Evolutionary conservation across 2,797 vertebrate species (phyloP).

Genomic region (Gila robusta): DNA sequence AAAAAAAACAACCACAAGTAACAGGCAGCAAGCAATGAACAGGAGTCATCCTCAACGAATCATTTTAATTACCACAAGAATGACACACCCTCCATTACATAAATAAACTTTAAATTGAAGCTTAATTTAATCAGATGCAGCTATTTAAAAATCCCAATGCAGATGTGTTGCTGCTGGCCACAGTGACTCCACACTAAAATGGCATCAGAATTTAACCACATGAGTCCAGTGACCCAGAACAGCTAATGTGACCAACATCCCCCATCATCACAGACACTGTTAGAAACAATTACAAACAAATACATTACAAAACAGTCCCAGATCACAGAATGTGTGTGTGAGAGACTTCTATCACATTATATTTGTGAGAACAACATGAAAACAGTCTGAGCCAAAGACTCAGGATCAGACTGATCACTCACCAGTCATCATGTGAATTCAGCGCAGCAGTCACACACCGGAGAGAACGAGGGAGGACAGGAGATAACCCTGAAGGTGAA

Average conservation of each 20-base stretch:
- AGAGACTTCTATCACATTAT: constrained; percentile 2
- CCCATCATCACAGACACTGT: constrained; percentile 7
- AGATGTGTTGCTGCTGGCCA: constrained; percentile 26
- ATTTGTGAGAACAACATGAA: constrained; percentile 14
- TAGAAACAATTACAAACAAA: constrained; percentile 3
- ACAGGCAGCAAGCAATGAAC: background rate
- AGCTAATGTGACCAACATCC: constrained; percentile 29
- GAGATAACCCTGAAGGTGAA: constrained; percentile 33
- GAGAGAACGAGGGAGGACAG: constrained; percentile 33
- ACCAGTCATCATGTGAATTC: constrained; percentile 58
- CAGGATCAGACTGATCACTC: constrained; percentile 44
- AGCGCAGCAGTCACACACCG: constrained; percentile 12
- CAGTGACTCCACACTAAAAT: constrained; percentile 26
- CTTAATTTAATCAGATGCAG: background rate
- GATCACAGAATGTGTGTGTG: background rate
- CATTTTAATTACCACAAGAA: background rate
- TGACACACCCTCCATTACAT: constrained; percentile 21
- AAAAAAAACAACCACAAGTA: background rate
- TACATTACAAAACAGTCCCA: constrained; percentile 4
- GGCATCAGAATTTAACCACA: constrained; percentile 45
- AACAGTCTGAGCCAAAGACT: constrained; percentile 20
- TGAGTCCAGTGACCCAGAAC: constrained; percentile 40
- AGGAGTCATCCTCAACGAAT: background rate
- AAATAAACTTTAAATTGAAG: constrained; percentile 6
- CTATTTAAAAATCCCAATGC: background rate